Evolutionary conservation across 1,140 invertebrate genomes (phyloP).

Genomic region (Drosophila tropicalis): DNA sequence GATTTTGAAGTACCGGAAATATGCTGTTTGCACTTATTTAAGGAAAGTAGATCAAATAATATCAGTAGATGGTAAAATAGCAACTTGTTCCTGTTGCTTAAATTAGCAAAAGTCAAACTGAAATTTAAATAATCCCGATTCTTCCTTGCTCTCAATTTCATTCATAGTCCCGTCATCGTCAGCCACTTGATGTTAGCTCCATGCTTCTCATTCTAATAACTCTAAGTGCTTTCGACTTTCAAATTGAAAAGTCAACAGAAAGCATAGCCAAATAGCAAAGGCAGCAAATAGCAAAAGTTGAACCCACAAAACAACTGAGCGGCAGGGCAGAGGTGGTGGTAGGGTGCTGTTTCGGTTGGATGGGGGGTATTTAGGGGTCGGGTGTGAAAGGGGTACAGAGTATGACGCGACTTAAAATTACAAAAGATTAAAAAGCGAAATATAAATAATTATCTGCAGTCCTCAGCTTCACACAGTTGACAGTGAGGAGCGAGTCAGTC

Average conservation of each 20-base stretch:
- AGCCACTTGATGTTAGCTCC: conserved; percentile 68
- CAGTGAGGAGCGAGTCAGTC: conserved; percentile 17
- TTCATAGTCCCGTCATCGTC: conserved; percentile 19
- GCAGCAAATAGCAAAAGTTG: conserved; percentile 63
- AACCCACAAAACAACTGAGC: conserved; percentile 45
- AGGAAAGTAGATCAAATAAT: not conserved
- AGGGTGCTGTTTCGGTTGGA: not conserved
- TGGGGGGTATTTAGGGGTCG: not conserved
- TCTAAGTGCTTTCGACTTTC: conserved; percentile 79
- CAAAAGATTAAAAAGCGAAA: conserved; percentile 82
- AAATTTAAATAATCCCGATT: conserved; percentile 48
- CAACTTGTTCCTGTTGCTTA: not conserved
- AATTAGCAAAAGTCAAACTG: conserved; percentile 13
- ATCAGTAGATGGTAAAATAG: not conserved
- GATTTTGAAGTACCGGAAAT: too few species aligned
- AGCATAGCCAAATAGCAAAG: conserved; percentile 73
- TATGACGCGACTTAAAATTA: conserved; percentile 75
- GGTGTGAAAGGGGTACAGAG: conserved; percentile 15
- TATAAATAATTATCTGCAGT: conserved; percentile 82
- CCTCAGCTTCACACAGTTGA: conserved; percentile 41
- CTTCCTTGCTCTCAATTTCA: conserved; percentile 12
- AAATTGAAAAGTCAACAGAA: conserved; percentile 80
- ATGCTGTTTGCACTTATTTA: not conserved
- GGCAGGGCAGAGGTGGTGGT: not conserved
- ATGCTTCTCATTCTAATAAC: conserved; percentile 73